These are phyloP conservation scores for Smithornis capensis DNA, from an alignment of 2,113 vertebrate species.

Conservation along the genomic window DNA sequence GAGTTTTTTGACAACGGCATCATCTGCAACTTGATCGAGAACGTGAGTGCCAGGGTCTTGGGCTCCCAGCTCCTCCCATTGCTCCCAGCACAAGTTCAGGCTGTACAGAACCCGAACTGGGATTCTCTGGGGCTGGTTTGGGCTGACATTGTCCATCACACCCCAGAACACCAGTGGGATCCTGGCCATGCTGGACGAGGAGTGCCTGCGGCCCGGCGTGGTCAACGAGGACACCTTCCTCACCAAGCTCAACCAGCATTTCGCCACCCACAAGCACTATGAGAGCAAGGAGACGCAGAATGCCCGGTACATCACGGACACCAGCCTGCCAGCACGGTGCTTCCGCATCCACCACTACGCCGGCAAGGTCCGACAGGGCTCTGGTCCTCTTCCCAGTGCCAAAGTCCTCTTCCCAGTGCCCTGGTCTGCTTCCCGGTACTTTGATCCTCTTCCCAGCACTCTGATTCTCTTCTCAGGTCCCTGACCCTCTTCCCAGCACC, in stretches of 20 bases:
- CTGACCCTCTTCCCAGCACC: not conserved
- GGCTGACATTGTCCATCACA: accelerated
- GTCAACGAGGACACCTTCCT: constrained; percentile 79
- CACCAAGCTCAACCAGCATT: constrained; percentile 72
- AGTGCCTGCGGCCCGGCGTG: constrained; percentile 77
- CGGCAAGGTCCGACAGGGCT: constrained; percentile 64
- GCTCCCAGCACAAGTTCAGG: accelerated
- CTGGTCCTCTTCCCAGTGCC: accelerated
- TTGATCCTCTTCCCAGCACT: accelerated
- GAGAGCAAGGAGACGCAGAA: constrained; percentile 79
- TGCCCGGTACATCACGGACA: constrained; percentile 54
- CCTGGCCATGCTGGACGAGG: constrained; percentile 81
- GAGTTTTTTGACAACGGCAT: constrained; percentile 79
- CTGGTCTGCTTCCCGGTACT: accelerated
- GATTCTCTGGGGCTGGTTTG: accelerated
- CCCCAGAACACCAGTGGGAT: constrained; percentile 70
- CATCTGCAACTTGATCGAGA: constrained; percentile 81
- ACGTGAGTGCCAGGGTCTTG: constrained; percentile 20
- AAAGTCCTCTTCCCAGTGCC: accelerated
- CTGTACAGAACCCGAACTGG: not conserved
- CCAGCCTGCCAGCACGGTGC: constrained; percentile 51
- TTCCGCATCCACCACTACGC: constrained; percentile 83
- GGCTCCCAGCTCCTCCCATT: not conserved
- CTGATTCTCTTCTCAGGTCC: accelerated
- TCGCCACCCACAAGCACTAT: constrained; percentile 66